A percentile compares a stretch with the other conserved stretches of the same genome.
Conservation (phyloP, 2,888 invertebrate species). For the Agrotis puta region DNA sequence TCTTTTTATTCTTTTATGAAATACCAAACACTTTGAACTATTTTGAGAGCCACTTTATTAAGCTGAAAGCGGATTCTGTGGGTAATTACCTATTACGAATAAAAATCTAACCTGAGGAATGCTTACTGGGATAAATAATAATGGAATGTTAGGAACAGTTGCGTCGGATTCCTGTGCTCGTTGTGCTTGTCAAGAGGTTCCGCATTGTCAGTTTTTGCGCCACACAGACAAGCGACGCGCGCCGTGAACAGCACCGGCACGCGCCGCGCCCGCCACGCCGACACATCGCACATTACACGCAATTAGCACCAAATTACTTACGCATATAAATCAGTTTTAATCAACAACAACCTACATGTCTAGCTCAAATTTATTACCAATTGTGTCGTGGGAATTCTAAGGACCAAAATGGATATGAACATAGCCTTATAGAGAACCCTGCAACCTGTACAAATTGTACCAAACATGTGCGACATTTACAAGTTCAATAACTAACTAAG, state of each 20-base stretch:
- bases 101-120: slow-evolving; percentile 70
- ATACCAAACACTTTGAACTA: slow-evolving; percentile 52
- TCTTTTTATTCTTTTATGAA: slow-evolving; percentile 63
- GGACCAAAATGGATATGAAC: slow-evolving; percentile 12
- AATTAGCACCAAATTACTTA: slow-evolving; percentile 43
- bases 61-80: slow-evolving; percentile 58
- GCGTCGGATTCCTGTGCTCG: slow-evolving; percentile 78
- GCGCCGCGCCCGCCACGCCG: slow-evolving; percentile 22
- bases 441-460: slow-evolving; percentile 11
- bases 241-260: slow-evolving; percentile 27
- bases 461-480: slow-evolving; percentile 11
- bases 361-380: slow-evolving; percentile 15
- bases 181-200: slow-evolving; percentile 76
- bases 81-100: slow-evolving; percentile 62
- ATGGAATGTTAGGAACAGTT: slow-evolving; percentile 81
- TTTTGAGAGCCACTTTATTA: slow-evolving; percentile 50
- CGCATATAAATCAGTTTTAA: slow-evolving; percentile 20
- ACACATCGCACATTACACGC: slow-evolving; percentile 27
- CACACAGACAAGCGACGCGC: slow-evolving; percentile 47
- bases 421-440: neutral
- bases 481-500: slow-evolving; percentile 36
- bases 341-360: slow-evolving; percentile 1
- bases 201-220: slow-evolving; percentile 75
- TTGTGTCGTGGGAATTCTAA: slow-evolving; percentile 30
- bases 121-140: slow-evolving; percentile 72